Conservation (phyloP, 2,113 vertebrate genomes). For the Sminthopsis crassicaudata region DNA sequence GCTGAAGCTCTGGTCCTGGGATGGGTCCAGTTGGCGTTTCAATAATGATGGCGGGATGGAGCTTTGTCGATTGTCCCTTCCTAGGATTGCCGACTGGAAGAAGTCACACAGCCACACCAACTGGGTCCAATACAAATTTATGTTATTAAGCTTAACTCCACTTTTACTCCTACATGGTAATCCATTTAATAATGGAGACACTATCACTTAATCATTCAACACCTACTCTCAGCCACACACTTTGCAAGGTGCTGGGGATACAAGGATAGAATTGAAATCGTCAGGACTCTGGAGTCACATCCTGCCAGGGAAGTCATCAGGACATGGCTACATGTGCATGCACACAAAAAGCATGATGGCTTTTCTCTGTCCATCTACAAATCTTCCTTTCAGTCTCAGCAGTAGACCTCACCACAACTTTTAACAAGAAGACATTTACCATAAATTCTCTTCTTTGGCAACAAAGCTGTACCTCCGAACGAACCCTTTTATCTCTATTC, state of each 20-base stretch:
- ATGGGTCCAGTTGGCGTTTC: background rate
- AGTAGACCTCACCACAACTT: background rate
- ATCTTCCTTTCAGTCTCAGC: conserved; percentile 18
- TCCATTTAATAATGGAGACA: background rate
- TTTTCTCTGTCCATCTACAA: background rate
- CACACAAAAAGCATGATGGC: background rate
- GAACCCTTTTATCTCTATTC: background rate
- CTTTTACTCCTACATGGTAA: background rate
- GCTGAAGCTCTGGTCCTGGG: background rate
- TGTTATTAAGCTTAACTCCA: background rate
- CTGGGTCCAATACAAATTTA: background rate
- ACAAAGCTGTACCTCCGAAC: background rate
- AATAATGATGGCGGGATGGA: background rate
- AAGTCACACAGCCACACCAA: background rate
- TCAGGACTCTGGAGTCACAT: too few relatives aligned
- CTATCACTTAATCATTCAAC: background rate
- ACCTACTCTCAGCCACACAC: background rate
- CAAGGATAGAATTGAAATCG: too few relatives aligned
- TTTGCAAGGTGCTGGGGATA: too few relatives aligned
- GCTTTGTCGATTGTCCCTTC: background rate
- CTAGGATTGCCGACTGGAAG: background rate
- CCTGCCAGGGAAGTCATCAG: too few relatives aligned
- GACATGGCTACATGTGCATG: too few relatives aligned
- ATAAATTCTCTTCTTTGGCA: background rate
- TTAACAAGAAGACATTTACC: background rate